phyloP scores from a whole-genome alignment of 2,797 vertebrate genomes.

The Typhlichthys eigenmanni region DNA sequence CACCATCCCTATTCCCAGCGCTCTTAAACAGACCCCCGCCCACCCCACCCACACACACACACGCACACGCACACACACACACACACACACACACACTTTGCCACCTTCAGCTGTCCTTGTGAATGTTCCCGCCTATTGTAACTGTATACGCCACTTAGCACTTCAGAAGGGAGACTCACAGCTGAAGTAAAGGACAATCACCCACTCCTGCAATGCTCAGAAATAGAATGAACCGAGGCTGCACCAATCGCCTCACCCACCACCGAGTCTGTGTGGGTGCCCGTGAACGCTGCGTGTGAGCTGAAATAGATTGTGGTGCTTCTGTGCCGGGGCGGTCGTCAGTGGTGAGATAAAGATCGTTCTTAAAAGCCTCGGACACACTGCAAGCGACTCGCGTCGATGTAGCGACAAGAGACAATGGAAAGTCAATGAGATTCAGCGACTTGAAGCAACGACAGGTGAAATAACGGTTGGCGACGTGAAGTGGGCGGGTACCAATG shows the following conservation, averaged over 20 bases:
- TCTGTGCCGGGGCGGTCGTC: constrained; percentile 50
- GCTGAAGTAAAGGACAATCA: constrained; percentile 58
- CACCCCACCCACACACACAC: constrained; percentile 5
- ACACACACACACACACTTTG: background rate
- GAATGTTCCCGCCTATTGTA: constrained; percentile 72
- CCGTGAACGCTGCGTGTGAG: constrained; percentile 51
- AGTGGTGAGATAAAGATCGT: constrained; percentile 17
- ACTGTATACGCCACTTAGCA: constrained; percentile 78
- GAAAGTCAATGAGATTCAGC: too few relatives aligned
- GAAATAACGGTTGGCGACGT: too few relatives aligned
- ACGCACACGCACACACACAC: background rate
- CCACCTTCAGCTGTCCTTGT: constrained; percentile 77
- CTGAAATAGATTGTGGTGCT: constrained; percentile 61
- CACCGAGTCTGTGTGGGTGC: constrained; percentile 56
- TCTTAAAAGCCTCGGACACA: too few relatives aligned
- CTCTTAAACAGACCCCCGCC: constrained; percentile 14
- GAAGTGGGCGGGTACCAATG: too few relatives aligned
- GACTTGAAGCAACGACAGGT: too few relatives aligned
- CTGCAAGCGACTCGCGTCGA: too few relatives aligned
- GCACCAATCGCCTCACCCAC: constrained; percentile 67
- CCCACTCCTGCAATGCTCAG: constrained; percentile 64
- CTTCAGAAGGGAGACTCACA: constrained; percentile 54
- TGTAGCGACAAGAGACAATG: too few relatives aligned
- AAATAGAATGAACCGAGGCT: constrained; percentile 63
- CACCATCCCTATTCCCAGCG: constrained; percentile 68